These are phyloP conservation scores for Eurois occulta DNA, from an alignment of 2,888 invertebrate genomes.

Conservation along the genomic window DNA sequence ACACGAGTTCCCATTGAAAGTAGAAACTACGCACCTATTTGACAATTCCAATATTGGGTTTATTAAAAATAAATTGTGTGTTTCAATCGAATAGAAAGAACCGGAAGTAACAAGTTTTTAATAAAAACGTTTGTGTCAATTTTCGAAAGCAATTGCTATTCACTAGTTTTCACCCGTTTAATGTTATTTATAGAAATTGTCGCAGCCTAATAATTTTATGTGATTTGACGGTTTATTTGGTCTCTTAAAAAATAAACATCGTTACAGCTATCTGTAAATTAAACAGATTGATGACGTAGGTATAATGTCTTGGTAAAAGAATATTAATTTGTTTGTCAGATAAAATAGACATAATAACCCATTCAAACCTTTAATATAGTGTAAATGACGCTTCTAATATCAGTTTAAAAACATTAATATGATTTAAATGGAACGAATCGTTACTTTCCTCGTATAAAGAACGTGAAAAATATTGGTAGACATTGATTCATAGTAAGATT, in stretches of 20 bases:
- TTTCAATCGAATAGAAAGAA: slow-evolving; percentile 24
- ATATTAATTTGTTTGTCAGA: slow-evolving; percentile 22
- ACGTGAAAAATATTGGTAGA: slow-evolving; percentile 5
- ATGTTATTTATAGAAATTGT: background rate
- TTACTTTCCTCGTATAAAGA: slow-evolving; percentile 24
- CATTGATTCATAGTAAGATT: slow-evolving; percentile 25
- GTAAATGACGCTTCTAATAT: slow-evolving; percentile 33
- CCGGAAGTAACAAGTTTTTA: slow-evolving; percentile 31
- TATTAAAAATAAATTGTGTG: slow-evolving; percentile 15
- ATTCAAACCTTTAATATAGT: slow-evolving; percentile 36
- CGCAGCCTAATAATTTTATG: background rate
- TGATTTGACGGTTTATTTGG: background rate
- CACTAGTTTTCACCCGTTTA: slow-evolving; percentile 19
- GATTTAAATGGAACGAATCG: slow-evolving; percentile 48
- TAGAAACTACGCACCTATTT: background rate
- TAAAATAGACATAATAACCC: slow-evolving; percentile 30
- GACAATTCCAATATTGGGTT: background rate
- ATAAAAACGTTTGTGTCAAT: slow-evolving; percentile 11
- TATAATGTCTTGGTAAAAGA: background rate
- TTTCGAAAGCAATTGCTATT: slow-evolving; percentile 18
- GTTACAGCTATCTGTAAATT: background rate
- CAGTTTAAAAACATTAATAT: slow-evolving; percentile 47
- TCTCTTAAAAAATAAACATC: background rate
- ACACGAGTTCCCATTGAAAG: background rate
- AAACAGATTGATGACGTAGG: background rate